These are phyloP conservation scores for Gerris lacustris DNA, from an alignment of 2,888 invertebrate species.

Conservation along the genomic window DNA sequence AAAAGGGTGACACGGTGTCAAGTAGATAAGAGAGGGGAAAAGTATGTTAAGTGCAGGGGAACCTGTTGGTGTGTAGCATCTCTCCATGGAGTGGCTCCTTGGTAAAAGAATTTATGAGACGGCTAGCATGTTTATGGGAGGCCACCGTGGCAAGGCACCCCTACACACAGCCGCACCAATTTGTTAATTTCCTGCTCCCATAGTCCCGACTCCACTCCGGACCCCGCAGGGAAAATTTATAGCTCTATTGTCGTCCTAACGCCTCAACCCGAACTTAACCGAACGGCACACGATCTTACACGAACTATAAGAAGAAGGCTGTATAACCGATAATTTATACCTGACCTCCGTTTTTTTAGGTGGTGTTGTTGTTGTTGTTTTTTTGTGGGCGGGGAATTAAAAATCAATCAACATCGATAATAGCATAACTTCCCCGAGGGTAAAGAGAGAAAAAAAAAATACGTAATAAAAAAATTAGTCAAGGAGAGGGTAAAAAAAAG, in stretches of 20 bases:
- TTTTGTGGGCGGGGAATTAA: not conserved
- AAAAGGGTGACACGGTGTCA: too few species aligned
- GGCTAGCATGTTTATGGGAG: not conserved
- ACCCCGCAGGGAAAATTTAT: not conserved
- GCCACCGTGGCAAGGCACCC: not conserved
- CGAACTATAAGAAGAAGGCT: too few species aligned
- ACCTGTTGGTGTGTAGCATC: not conserved
- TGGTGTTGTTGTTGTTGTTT: too few species aligned
- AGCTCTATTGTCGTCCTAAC: slow-evolving; percentile 3
- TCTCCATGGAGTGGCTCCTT: not conserved
- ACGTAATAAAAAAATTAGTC: not conserved
- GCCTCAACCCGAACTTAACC: not conserved
- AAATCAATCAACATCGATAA: slow-evolving; percentile 5
- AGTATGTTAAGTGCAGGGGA: not conserved
- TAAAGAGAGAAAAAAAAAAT: not conserved
- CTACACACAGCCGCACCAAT: not conserved
- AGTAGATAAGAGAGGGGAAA: not conserved
- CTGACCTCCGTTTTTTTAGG: not conserved
- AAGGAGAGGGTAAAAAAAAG: not conserved
- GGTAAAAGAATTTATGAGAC: not conserved
- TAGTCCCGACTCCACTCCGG: not conserved
- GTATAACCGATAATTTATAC: not conserved
- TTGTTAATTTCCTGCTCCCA: not conserved
- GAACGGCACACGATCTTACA: too few species aligned
- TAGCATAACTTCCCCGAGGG: not conserved